Base-by-base conservation (phyloP, 2,888 invertebrate genomes). In the Trisateles emortualis region DNA sequence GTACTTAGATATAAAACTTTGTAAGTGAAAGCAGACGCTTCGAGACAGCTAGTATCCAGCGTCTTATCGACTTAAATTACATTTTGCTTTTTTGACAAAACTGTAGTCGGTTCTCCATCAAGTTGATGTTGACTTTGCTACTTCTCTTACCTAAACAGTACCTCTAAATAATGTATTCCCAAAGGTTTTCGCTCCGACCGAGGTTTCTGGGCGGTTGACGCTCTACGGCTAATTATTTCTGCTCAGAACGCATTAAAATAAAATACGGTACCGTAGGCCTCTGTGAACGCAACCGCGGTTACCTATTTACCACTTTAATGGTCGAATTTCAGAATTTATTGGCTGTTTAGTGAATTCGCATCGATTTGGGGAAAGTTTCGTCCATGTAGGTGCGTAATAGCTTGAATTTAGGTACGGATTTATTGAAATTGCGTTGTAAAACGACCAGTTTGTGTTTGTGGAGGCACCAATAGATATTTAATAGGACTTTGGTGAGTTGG, bases 251-350 rank as follows among this genome's bases (percentile, higher is more conserved):
- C 63, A 47, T 53, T 54, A 45, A 50, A 64, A 67, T 70, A 72
- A 70, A 70, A 72, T 67, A 72, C 64, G 48, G 49, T 48, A 35
- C 51, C 29, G 17, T 42, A 56, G 49, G 45, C 38, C 43, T 35
- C 26, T 11, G 47, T 14, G 43, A 59, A 46, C 47, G 49, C 44
- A 51, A 57, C 60, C 40, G 43, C 44, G 68, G 65, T 53, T 59
- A 60, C 60, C 60, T 71, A 71, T 71, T 71, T 60, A 68, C 64
- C 52, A 55, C 54, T 60, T 64, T 68, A 64, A 68, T 49, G 64
- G 68, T 22, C 36, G 57, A 62, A 68, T 68, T 60, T 48, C 38
- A 33, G 19, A 68, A 68, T 68, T 68, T 68, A 68, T 68, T 50
- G 52, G 47, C 53, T 68, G 72, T 60, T 57, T 60, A 60, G 54